A percentile compares a stretch with the other conserved stretches of the same genome.
phyloP scores from a whole-genome alignment of 2,113 vertebrate genomes.

The Steatornis caripensis region DNA sequence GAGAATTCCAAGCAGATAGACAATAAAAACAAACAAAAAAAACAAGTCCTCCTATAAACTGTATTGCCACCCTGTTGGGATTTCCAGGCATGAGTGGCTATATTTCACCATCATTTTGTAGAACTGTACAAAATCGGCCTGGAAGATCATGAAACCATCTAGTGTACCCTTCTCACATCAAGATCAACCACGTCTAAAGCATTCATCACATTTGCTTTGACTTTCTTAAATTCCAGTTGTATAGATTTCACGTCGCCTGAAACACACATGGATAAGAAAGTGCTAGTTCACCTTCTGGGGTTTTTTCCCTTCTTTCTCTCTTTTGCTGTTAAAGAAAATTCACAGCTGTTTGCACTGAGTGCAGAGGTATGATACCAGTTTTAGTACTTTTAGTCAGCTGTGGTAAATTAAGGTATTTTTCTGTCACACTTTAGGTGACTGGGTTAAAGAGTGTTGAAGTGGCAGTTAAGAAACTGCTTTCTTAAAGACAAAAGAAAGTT shows the following conservation, averaged over 20 bases:
- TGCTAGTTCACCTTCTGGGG: background rate
- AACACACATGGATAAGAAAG: background rate
- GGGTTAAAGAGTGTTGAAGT: background rate
- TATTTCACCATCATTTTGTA: background rate
- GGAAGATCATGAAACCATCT: background rate
- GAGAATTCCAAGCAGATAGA: background rate
- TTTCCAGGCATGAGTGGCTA: background rate
- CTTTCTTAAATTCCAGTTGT: background rate
- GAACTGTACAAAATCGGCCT: background rate
- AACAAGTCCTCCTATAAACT: background rate
- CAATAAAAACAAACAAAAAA: background rate
- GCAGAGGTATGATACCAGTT: background rate
- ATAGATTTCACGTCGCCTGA: background rate
- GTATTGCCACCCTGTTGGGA: background rate
- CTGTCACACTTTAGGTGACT: background rate
- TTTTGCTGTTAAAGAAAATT: background rate
- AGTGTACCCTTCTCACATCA: background rate
- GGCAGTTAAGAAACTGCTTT: background rate
- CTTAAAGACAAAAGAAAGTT: background rate
- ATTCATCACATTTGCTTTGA: background rate
- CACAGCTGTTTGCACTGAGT: background rate
- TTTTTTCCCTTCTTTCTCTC: background rate
- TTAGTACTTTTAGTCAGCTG: background rate
- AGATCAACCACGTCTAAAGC: background rate
- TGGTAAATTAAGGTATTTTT: background rate